phyloP scores from a whole-genome alignment of 2,113 vertebrate genomes.

The Prunella himalayana region DNA sequence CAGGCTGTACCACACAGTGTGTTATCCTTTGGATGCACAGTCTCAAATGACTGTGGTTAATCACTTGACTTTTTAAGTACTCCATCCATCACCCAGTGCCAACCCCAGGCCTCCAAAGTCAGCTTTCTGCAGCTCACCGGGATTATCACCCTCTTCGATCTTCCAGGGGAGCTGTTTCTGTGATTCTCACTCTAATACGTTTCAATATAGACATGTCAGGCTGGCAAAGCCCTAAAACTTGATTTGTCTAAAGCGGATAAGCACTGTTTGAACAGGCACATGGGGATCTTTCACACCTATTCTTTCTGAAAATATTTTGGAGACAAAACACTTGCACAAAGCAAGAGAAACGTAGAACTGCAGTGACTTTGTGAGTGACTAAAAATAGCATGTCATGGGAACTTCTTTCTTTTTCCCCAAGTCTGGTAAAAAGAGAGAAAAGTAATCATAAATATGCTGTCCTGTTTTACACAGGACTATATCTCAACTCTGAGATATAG shows the following conservation, averaged over 20 bases:
- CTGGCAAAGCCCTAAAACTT: neutral
- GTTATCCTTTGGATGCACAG: neutral
- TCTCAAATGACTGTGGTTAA: neutral
- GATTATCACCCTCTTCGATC: neutral
- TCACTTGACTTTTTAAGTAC: neutral
- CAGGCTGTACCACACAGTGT: neutral
- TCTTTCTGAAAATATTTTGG: neutral
- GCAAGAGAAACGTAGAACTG: neutral
- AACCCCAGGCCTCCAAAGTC: neutral
- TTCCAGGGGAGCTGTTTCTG: neutral
- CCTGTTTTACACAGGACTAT: neutral
- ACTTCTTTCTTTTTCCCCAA: neutral
- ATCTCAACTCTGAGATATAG: neutral
- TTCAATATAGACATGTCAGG: neutral
- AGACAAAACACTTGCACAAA: neutral
- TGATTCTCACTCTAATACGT: neutral
- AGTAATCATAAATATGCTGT: neutral
- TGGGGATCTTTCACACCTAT: neutral
- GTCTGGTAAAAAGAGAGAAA: neutral
- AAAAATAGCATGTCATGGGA: neutral
- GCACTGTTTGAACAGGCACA: neutral
- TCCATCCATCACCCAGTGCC: neutral
- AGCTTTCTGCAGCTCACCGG: neutral
- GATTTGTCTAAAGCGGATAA: slow-evolving; percentile 6
- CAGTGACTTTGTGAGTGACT: neutral